Evolutionary conservation across 2,797 vertebrate genomes (phyloP).

Genomic region (Enteromius fasciolatus): DNA sequence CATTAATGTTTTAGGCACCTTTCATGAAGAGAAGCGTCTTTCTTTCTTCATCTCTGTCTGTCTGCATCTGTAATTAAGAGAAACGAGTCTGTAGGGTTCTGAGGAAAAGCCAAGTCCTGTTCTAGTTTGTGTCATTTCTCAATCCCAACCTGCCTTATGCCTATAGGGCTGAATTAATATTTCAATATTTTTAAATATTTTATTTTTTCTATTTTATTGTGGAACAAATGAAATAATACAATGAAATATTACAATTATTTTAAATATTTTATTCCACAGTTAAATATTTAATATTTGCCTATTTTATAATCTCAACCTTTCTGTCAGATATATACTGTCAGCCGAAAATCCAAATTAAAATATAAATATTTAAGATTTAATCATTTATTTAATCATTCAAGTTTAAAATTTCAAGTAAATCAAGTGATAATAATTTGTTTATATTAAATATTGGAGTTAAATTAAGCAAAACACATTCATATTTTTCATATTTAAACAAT

Average conservation of each 20-base stretch:
- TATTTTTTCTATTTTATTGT: not conserved
- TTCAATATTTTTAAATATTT: not conserved
- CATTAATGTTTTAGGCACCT: not conserved
- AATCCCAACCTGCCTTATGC: not conserved
- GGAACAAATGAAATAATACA: not conserved
- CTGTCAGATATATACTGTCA: not conserved
- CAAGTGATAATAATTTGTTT: not conserved
- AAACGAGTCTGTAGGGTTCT: not conserved
- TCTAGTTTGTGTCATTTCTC: not conserved
- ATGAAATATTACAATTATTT: not conserved
- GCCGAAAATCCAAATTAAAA: not conserved
- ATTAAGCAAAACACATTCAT: not conserved
- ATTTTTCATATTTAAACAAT: not conserved
- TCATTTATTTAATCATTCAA: too few species aligned
- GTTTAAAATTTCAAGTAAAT: too few species aligned
- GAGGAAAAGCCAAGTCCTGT: not conserved
- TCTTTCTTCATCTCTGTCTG: not conserved
- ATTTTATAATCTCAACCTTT: not conserved
- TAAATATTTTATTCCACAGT: not conserved
- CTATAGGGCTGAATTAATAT: not conserved
- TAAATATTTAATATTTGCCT: not conserved
- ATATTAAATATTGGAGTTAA: not conserved
- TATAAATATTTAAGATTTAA: not conserved
- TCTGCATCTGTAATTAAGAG: slow-evolving; percentile 1
- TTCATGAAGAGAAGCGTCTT: not conserved